These are phyloP conservation scores for Cerastoderma edule DNA, from an alignment of 2,888 invertebrate species.

Conservation along the genomic window DNA sequence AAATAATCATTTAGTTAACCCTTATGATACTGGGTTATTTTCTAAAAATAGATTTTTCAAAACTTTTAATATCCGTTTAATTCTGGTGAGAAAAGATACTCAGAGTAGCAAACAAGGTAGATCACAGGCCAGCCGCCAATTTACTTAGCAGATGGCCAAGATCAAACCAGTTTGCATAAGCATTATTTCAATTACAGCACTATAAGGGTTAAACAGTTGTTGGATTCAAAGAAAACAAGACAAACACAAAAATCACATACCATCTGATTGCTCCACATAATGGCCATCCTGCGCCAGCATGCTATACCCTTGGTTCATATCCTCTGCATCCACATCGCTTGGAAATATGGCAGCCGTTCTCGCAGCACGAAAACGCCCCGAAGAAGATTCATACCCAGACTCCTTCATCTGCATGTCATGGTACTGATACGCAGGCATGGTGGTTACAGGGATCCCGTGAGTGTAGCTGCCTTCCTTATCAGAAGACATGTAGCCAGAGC, in stretches of 20 bases:
- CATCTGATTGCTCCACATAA: conserved; percentile 62
- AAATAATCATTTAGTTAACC: no score
- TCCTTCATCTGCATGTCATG: conserved; percentile 78
- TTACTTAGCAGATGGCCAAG: no score
- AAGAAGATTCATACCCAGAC: conserved; percentile 77
- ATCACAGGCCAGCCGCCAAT: no score
- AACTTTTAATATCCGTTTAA: no score
- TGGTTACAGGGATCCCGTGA: conserved; percentile 62
- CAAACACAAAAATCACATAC: conserved; percentile 33
- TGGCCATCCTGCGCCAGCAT: conserved; percentile 65
- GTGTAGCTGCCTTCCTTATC: conserved; percentile 77
- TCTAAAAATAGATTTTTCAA: no score
- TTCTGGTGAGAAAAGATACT: no score
- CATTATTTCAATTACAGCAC: no score
- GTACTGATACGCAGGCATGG: conserved; percentile 58
- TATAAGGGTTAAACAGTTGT: no score
- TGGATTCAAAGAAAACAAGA: no score
- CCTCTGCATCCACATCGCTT: conserved; percentile 77
- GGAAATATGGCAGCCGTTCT: conserved; percentile 76
- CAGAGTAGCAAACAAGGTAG: no score
- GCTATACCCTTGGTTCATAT: conserved; percentile 41
- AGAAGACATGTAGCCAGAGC: conserved; percentile 76
- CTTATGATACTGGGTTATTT: no score
- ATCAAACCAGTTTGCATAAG: no score
- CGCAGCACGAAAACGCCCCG: conserved; percentile 70